Base-by-base conservation (phyloP, 2,113 vertebrate species). In the Chrysemys picta region DNA sequence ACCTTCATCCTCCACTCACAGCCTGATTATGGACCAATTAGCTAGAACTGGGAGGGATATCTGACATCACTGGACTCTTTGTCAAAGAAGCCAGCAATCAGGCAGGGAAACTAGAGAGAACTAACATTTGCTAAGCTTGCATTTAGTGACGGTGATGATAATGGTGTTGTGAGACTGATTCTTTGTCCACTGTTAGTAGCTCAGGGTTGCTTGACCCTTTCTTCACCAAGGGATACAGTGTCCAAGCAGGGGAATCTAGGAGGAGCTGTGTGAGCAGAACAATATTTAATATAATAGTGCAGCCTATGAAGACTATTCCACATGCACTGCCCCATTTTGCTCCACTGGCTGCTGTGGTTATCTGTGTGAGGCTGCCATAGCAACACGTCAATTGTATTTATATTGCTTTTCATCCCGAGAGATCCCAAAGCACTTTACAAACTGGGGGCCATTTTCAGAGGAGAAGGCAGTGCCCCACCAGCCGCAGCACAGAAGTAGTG, bases 1-100 rank as follows among this genome's bases (percentile, higher is more conserved):
- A 81, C 69, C 4, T 65, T 6, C 38, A 89, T 45, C 80, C 84
- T 81, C 62, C 16, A 57, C 78, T 72, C 93, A 92, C 6, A 93
- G 91, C 95, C 89, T 80, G 90, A 78, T 82, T 95, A 79, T 80
- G 90, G 94, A 89, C 56, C 95, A 91, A 86, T 80, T 91, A 91
- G 94, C 72, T 86, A 89, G 93, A 96, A 95, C 82, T 59, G 80
- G 87, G 90, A 93, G 57, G 83, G 91, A 94, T 90, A 92, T 91
- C 91, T 94, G 96, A 92, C 87, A 80, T 82, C 93, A 86, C 91
- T 31, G 72, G 90, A 84, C 82, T 80, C 88, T 93, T 90, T 92
- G 88, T 89, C 82, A 82, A 88, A 94, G 93, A 84, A 56, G 76
- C 80, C 56, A 52, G 62, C 12, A 57, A 12, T 56, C 94, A 78